phyloP scores from a whole-genome alignment of 2,113 vertebrate species.

The Mystacornis crossleyi region DNA sequence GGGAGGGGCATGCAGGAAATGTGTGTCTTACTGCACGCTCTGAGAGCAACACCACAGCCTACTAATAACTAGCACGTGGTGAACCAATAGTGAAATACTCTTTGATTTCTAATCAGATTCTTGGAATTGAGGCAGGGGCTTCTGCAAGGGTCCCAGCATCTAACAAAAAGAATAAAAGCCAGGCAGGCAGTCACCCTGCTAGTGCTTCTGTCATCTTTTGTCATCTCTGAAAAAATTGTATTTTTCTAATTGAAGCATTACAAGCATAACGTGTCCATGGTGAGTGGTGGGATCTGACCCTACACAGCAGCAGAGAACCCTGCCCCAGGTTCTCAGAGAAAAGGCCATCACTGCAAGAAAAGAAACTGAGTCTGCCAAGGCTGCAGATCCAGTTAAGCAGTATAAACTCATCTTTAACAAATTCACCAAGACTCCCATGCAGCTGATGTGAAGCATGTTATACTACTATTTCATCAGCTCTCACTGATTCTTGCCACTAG shows the following conservation, averaged over 20 bases:
- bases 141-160: neutral
- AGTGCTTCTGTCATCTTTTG: neutral
- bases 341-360: neutral
- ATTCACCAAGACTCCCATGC: neutral
- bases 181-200: neutral
- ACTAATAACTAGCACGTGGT: neutral
- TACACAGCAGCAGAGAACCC: neutral
- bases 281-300: neutral
- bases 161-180: neutral
- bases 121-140: neutral
- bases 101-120: neutral
- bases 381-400: neutral
- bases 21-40: neutral
- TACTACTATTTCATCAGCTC: neutral
- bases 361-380: neutral
- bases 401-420: neutral
- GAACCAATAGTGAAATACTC: neutral
- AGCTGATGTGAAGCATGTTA: neutral
- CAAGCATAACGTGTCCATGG: neutral
- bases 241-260: neutral
- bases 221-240: neutral
- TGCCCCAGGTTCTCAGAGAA: neutral
- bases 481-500: neutral
- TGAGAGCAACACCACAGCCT: neutral
- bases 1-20: rapidly evolving